A percentile compares a stretch with the other conserved stretches of the same genome.
phyloP scores from a whole-genome alignment of 2,888 invertebrate genomes.

The Sturmia bella region DNA sequence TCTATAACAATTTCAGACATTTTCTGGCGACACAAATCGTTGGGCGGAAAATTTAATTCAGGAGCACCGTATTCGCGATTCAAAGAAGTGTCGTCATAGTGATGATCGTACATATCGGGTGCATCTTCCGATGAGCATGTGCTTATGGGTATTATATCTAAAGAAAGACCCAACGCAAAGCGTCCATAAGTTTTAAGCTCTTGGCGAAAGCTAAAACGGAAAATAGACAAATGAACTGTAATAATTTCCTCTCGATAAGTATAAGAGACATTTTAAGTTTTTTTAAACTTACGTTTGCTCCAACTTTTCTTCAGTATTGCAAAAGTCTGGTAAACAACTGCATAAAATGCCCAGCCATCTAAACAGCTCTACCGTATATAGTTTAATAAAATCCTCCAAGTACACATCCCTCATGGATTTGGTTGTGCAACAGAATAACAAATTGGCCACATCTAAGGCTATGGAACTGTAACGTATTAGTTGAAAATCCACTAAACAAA shows the following conservation, averaged over 20 bases:
- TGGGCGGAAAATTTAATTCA: constrained; percentile 82
- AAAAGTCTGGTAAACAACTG: constrained; percentile 79
- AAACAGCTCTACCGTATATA: constrained; percentile 85
- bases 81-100: constrained; percentile 75
- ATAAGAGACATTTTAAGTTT: constrained; percentile 73
- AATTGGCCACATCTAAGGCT: constrained; percentile 86
- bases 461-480: constrained; percentile 87
- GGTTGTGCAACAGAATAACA: constrained; percentile 86
- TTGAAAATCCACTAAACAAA: constrained; percentile 88
- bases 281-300: constrained; percentile 83
- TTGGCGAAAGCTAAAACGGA: constrained; percentile 83
- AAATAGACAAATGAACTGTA: constrained; percentile 67
- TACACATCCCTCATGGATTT: constrained; percentile 85
- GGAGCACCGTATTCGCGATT: constrained; percentile 78
- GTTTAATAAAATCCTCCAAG: constrained; percentile 84
- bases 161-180: constrained; percentile 86
- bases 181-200: constrained; percentile 86
- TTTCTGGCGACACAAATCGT: constrained; percentile 85
- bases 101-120: constrained; percentile 85
- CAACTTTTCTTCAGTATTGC: constrained; percentile 83
- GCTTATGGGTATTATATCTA: constrained; percentile 88
- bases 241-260: constrained; percentile 86
- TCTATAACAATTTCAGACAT: constrained; percentile 88
- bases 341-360: constrained; percentile 83
- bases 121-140: constrained; percentile 88